These are phyloP conservation scores for Tachina grossa DNA, from an alignment of 2,888 invertebrate species.

Conservation along the genomic window DNA sequence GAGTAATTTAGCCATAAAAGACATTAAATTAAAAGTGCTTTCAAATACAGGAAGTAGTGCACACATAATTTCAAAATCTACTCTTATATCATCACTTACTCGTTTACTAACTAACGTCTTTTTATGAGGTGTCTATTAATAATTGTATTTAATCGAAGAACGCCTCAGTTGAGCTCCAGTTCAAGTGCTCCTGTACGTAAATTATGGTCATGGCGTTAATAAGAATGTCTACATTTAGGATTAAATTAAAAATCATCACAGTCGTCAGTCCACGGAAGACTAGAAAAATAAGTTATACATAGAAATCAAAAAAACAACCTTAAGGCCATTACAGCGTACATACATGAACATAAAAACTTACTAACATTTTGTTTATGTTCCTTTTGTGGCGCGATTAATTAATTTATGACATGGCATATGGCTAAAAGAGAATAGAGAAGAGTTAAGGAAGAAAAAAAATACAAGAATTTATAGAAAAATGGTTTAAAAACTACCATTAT, in stretches of 20 bases:
- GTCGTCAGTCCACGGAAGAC: slow-evolving; percentile 8
- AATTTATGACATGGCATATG: slow-evolving; percentile 55
- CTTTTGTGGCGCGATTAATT: slow-evolving; percentile 24
- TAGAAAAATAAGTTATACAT: slow-evolving; percentile 51
- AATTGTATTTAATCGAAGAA: slow-evolving; percentile 46
- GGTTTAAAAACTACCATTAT: neutral
- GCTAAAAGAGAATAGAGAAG: neutral
- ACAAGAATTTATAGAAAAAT: neutral
- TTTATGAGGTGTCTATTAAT: slow-evolving; percentile 56
- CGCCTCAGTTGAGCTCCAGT: slow-evolving; percentile 11
- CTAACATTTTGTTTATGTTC: neutral
- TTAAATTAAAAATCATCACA: slow-evolving; percentile 50
- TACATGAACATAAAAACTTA: slow-evolving; percentile 20
- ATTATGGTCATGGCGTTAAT: slow-evolving; percentile 39
- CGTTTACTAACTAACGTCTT: slow-evolving; percentile 40
- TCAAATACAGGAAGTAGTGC: slow-evolving; percentile 26
- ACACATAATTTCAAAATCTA: slow-evolving; percentile 19
- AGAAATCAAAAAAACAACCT: slow-evolving; percentile 46
- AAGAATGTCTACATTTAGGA: slow-evolving; percentile 46
- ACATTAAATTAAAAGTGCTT: slow-evolving; percentile 1
- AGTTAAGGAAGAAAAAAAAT: neutral
- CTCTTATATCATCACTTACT: slow-evolving; percentile 45
- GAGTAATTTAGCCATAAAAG: neutral
- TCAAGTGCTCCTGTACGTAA: slow-evolving; percentile 2
- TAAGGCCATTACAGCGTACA: slow-evolving; percentile 46